Evolutionary conservation across 2,888 invertebrate species (phyloP).

Genomic region (Polydesmus complanatus): DNA sequence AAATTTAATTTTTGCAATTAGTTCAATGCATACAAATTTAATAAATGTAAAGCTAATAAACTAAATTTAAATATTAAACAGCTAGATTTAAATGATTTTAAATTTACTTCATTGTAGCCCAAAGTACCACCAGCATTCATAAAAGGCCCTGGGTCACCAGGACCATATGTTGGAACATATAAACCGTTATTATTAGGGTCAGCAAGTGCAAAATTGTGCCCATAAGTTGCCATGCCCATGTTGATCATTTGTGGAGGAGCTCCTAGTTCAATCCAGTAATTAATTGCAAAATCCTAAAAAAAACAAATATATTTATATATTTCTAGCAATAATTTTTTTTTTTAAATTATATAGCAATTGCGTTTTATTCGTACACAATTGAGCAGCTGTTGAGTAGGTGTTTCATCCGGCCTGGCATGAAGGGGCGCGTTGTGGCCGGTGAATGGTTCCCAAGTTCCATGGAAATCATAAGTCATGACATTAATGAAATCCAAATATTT

Average conservation of each 20-base stretch:
- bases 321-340: no score
- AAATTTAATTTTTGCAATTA: no score
- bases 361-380: no score
- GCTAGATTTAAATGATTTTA: conserved; percentile 16
- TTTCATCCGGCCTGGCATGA: not conserved
- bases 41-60: no score
- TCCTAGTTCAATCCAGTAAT: no score
- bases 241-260: not conserved
- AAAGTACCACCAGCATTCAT: conserved; percentile 68
- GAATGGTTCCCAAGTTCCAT: not conserved
- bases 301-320: not conserved
- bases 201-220: not conserved
- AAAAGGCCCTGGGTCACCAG: conserved; percentile 46
- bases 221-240: not conserved
- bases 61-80: no score
- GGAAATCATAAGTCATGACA: conserved; percentile 5
- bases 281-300: no score
- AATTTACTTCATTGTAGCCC: conserved; percentile 68
- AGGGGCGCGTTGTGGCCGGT: conserved; percentile 1
- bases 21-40: no score
- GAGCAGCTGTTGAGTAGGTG: no score
- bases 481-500: conserved; percentile 3
- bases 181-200: not conserved
- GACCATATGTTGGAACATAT: not conserved
- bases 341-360: no score